Percentiles rank a stretch among this genome's conserved stretches.
These are phyloP conservation scores for Araneus ventricosus DNA, from an alignment of 1,140 invertebrate genomes.

Conservation along the genomic window DNA sequence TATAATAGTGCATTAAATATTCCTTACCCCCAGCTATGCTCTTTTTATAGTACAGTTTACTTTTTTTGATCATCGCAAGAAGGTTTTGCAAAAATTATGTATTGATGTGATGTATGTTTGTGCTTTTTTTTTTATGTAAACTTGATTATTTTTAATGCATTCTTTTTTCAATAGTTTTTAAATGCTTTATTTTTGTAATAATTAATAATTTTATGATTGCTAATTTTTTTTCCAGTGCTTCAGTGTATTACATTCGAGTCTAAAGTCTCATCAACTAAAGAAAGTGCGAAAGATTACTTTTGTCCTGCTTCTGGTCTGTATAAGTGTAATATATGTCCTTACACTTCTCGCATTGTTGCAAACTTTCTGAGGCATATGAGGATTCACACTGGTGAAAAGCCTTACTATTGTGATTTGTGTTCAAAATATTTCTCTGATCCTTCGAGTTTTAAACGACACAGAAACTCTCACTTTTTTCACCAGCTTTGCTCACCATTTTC, in stretches of 20 bases:
- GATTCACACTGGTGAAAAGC: background rate
- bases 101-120: too few relatives aligned
- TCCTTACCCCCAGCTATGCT: too few relatives aligned
- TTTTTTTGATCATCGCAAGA: too few relatives aligned
- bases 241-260: background rate
- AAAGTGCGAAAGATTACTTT: background rate
- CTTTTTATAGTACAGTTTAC: too few relatives aligned
- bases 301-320: background rate
- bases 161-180: too few relatives aligned
- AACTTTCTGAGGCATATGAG: background rate
- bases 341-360: background rate
- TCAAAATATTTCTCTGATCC: conserved; percentile 1
- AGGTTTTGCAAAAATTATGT: too few relatives aligned
- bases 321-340: background rate
- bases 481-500: background rate
- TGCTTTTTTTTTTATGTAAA: background rate
- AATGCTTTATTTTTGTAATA: background rate
- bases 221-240: background rate
- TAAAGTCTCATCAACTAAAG: background rate
- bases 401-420: background rate
- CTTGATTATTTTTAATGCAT: background rate
- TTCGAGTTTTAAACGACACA: conserved; percentile 1
- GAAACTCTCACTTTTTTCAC: background rate
- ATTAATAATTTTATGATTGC: background rate
- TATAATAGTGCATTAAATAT: too few relatives aligned